phyloP scores from a whole-genome alignment of 2,797 vertebrate species.

The Cetoscarus ocellatus region DNA sequence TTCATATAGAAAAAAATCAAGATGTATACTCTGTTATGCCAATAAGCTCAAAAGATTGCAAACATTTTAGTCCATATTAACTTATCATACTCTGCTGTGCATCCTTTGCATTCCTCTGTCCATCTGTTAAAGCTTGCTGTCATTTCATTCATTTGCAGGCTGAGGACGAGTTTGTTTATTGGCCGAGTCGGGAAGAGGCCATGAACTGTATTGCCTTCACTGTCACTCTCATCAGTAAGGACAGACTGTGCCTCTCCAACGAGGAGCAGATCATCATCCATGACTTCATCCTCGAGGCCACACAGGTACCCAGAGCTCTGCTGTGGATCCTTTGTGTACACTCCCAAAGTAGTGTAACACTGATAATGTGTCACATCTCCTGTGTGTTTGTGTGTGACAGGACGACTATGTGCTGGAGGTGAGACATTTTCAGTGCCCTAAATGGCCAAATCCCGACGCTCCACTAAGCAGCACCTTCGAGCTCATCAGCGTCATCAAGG shows the following conservation, averaged over 20 bases:
- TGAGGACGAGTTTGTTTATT: slow-evolving; percentile 99
- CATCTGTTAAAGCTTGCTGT: neutral
- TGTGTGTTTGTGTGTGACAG: slow-evolving; percentile 76
- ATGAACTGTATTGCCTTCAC: slow-evolving; percentile 99
- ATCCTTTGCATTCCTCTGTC: no score
- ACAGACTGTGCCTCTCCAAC: slow-evolving; percentile 98
- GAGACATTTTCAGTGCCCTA: slow-evolving; percentile 98
- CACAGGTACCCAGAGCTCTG: slow-evolving; percentile 85
- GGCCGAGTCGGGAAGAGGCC: slow-evolving; percentile 98
- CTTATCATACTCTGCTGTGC: no score
- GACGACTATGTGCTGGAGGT: slow-evolving; percentile 99
- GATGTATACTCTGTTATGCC: no score
- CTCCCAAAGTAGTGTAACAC: neutral
- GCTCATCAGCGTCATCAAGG: slow-evolving; percentile 98
- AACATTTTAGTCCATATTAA: no score
- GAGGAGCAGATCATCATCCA: slow-evolving; percentile 99
- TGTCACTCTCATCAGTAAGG: slow-evolving; percentile 99
- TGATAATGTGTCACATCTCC: neutral
- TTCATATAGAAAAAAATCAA: no score
- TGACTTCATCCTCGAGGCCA: slow-evolving; percentile 99
- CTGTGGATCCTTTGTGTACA: neutral
- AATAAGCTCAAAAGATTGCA: no score
- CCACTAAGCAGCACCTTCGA: slow-evolving; percentile 98
- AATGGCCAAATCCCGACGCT: slow-evolving; percentile 97
- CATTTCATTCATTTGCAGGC: slow-evolving; percentile 81